Evolutionary conservation across 2,113 vertebrate species (phyloP).

Genomic region (Butorides virescens): DNA sequence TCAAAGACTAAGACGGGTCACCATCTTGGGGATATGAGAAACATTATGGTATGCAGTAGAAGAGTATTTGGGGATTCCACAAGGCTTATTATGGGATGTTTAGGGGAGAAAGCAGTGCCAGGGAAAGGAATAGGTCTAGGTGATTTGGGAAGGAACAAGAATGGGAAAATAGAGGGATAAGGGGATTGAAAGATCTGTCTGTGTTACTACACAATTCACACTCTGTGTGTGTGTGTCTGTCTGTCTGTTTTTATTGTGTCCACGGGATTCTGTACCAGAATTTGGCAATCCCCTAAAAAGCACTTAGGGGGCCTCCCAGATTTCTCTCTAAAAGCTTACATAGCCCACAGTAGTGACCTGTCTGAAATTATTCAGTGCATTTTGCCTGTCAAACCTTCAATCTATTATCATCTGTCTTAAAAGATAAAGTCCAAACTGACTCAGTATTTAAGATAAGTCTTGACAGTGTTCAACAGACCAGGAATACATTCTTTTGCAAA

Average conservation of each 20-base stretch:
- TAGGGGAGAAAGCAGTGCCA: not conserved
- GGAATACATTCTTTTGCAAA: not conserved
- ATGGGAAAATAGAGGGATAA: fast-evolving
- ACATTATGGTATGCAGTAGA: not conserved
- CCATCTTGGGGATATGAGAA: fast-evolving
- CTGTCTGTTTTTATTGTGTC: not conserved
- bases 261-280: not conserved
- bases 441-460: not conserved
- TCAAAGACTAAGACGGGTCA: not conserved
- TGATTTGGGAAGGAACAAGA: not conserved
- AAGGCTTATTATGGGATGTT: not conserved
- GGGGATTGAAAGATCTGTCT: not conserved
- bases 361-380: not conserved
- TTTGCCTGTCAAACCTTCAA: not conserved
- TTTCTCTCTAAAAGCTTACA: not conserved
- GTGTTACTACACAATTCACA: fast-evolving
- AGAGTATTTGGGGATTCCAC: not conserved
- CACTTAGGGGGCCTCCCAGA: fast-evolving
- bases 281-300: not conserved
- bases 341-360: not conserved
- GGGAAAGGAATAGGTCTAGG: not conserved
- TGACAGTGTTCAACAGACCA: not conserved
- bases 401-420: not conserved
- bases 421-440: not conserved
- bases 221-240: too few relatives aligned